Evolutionary conservation across 2,797 vertebrate species (phyloP), one percentile per base, ranked within the genome.

Genomic region (Centropyge bicolor): DNA sequence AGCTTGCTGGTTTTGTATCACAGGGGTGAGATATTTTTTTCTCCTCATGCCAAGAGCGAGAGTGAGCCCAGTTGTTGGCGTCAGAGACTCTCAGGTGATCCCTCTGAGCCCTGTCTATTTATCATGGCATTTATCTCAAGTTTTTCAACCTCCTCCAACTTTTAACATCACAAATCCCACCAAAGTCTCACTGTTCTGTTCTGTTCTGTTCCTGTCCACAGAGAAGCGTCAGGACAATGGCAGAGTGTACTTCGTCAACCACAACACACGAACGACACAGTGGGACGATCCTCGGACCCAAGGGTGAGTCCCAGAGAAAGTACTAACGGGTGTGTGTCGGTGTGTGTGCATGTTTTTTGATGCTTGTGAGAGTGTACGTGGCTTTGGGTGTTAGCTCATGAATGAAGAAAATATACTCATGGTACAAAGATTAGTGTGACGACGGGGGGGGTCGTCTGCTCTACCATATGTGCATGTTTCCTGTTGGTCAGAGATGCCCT

Each of bases 151-250:
- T 62, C 51, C 6, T 57, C 10, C 36, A 13, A 31, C 48, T 68
- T 63, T 19, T 6, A 35, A 27, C 5, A 24, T 22, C 9, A 14
- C 9, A 66, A 20, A 60, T 40, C 24, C 14, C 2, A 7, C 31
- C 4, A 52, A 45, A 46, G 8, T 43, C 7, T 41, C 2, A 2
- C 8, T 54, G 35, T 31, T 62, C 4, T 1, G 1, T 8, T 22
- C 17, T 71, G 13, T 66, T 45, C 9, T 40, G 0, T 78, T n/a
- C 86, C 74, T 86, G 20, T 87, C 62, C n/a, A 17, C 93, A 99
- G 98, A 99, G 89, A 99, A 99, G 92, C 97, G 97, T n/a, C 98
- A 99, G 92, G 98, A 99, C 96, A 99, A 99, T 60, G 97, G 98
- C 36, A 94, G 97, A 81, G 96, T 98, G 76, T 99, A 99, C 95